Percentiles rank a stretch among this genome's conserved stretches.
Evolutionary conservation across 2,113 vertebrate species (phyloP).

Genomic region (Crotalus tigris): DNA sequence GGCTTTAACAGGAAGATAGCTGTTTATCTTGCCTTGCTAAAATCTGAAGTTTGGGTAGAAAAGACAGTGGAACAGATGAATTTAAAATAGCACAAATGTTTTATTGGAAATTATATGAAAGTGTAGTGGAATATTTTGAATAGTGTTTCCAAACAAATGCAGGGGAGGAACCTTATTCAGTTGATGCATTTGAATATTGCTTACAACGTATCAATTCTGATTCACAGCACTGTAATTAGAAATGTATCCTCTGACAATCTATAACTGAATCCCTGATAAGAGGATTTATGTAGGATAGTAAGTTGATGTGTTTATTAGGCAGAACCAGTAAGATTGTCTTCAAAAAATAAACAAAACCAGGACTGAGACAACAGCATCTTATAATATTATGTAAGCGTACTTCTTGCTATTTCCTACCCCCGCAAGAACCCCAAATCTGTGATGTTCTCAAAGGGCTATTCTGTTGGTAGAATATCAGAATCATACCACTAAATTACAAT

Average conservation of each 20-base stretch:
- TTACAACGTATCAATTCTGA: conserved; percentile 40
- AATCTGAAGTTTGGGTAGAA: neutral
- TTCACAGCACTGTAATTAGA: conserved; percentile 18
- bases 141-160: conserved; percentile 61
- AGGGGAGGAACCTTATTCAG: conserved; percentile 42
- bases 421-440: neutral
- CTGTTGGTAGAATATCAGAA: neutral
- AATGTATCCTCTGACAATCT: conserved; percentile 12
- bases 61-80: neutral
- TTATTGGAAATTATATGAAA: conserved; percentile 73
- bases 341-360: conserved; percentile 14
- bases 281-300: neutral
- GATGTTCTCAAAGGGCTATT: neutral
- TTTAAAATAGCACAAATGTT: conserved; percentile 60
- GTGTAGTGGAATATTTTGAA: conserved; percentile 57
- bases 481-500: neutral
- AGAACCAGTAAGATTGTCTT: neutral
- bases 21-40: accelerated
- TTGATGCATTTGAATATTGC: conserved; percentile 39
- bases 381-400: neutral
- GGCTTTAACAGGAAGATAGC: neutral
- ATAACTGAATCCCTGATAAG: conserved; percentile 26
- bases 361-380: conserved; percentile 17
- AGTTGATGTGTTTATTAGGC: conserved; percentile 11
- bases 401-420: neutral